Evolutionary conservation across 2,797 vertebrate species (phyloP).

Genomic region (Pampus argenteus): DNA sequence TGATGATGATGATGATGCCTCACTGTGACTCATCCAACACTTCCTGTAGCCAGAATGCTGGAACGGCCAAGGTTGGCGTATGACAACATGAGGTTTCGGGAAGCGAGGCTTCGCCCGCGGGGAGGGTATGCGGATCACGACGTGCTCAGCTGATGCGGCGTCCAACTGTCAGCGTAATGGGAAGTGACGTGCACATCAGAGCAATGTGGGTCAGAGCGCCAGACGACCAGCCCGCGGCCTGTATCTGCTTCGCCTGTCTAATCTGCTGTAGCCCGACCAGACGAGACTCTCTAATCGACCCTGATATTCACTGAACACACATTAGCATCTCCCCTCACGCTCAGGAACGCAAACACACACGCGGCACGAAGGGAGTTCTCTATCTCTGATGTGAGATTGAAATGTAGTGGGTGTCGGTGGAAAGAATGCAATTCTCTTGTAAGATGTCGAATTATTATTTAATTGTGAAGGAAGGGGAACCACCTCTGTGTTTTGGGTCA

Average conservation of each 20-base stretch:
- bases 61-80: conserved; percentile 32
- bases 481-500: conserved; percentile 2
- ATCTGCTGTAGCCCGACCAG: conserved; percentile 86
- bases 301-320: conserved; percentile 91
- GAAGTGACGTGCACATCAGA: conserved; percentile 86
- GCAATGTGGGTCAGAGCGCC: conserved; percentile 89
- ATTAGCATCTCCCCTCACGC: conserved; percentile 75
- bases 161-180: conserved; percentile 81
- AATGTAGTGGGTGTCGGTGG: not conserved
- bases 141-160: conserved; percentile 75
- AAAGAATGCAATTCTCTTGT: conserved; percentile 4
- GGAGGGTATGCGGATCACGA: conserved; percentile 63
- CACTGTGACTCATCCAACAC: conserved; percentile 58
- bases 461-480: conserved; percentile 2
- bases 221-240: conserved; percentile 86
- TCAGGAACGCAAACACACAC: conserved; percentile 41
- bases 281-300: conserved; percentile 89
- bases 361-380: conserved; percentile 9
- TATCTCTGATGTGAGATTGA: conserved; percentile 15
- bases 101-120: conserved; percentile 55
- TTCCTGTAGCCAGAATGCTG: conserved; percentile 34
- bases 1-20: conserved; percentile 31
- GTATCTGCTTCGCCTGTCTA: conserved; percentile 87
- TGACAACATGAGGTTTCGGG: conserved; percentile 48
- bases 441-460: conserved; percentile 16